phyloP scores from a whole-genome alignment of 2,113 vertebrate species.

The Albula goreensis region DNA sequence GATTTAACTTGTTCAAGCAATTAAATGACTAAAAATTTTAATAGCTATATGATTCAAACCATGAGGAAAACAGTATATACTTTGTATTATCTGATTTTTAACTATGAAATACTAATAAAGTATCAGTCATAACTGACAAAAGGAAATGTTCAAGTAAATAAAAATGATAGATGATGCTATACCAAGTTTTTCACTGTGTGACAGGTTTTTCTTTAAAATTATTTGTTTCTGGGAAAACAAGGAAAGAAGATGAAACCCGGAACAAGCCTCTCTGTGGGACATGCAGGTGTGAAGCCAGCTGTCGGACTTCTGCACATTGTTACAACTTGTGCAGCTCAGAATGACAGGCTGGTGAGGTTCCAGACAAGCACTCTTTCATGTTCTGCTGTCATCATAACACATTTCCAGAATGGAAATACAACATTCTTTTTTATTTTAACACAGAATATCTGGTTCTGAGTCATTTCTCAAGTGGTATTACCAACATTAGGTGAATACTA shows the following conservation, averaged over 20 bases:
- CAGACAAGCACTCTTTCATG: slow-evolving; percentile 47
- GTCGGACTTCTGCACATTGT: slow-evolving; percentile 48
- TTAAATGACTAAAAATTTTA: no score
- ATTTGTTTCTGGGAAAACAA: not conserved
- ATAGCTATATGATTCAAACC: not conserved
- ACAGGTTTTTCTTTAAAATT: not conserved
- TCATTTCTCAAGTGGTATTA: not conserved
- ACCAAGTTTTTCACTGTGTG: not conserved
- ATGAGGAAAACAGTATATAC: not conserved
- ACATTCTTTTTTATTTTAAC: not conserved
- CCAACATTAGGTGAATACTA: slow-evolving; percentile 6
- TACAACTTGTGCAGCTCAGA: slow-evolving; percentile 60
- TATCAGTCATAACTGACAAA: slow-evolving; percentile 2
- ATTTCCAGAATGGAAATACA: slow-evolving; percentile 39
- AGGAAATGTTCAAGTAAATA: slow-evolving; percentile 36
- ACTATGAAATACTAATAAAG: not conserved
- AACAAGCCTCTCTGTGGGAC: slow-evolving; percentile 24
- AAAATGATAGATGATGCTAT: slow-evolving; percentile 34
- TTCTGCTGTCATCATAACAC: slow-evolving; percentile 40
- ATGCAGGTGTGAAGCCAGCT: slow-evolving; percentile 68
- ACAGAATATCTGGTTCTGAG: not conserved
- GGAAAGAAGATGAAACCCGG: not conserved
- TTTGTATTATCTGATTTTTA: not conserved
- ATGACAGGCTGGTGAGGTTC: slow-evolving; percentile 63
- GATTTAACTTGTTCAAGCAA: no score